A percentile compares a stretch with the other conserved stretches of the same genome.
These are phyloP conservation scores for Caenorhabditis afra DNA, from an alignment of 2,888 invertebrate genomes.

Conservation along the genomic window DNA sequence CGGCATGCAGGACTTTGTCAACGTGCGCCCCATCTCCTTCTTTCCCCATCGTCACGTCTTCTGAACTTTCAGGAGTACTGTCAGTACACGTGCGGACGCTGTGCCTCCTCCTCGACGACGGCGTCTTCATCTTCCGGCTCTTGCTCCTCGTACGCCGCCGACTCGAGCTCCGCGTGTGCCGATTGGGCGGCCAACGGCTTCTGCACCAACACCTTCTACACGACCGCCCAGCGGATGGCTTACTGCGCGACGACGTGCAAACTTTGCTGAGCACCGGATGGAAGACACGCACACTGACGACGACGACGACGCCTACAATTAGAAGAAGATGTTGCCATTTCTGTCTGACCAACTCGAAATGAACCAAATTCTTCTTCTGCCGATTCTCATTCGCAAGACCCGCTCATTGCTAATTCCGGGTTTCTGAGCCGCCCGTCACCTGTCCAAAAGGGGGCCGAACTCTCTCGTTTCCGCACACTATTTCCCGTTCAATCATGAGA, in stretches of 20 bases:
- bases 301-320: slow-evolving; percentile 4
- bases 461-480: too few relatives aligned
- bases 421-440: too few relatives aligned
- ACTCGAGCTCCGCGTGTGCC: slow-evolving; percentile 27
- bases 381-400: too few relatives aligned
- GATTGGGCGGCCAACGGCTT: slow-evolving; percentile 44
- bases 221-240: slow-evolving; percentile 21
- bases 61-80: slow-evolving; percentile 44
- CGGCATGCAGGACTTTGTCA: slow-evolving; percentile 47
- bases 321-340: slow-evolving; percentile 1
- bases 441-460: too few relatives aligned
- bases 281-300: slow-evolving; percentile 7
- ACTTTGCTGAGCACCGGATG: slow-evolving; percentile 19
- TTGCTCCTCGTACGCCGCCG: slow-evolving; percentile 35
- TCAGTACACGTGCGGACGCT: slow-evolving; percentile 64
- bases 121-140: slow-evolving; percentile 19
- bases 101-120: slow-evolving; percentile 31
- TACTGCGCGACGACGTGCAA: slow-evolving; percentile 41
- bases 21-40: not conserved
- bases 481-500: too few relatives aligned
- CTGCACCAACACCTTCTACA: slow-evolving; percentile 43
- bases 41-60: too few relatives aligned
- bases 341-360: slow-evolving; percentile 35
- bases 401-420: too few relatives aligned
- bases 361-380: not conserved